Base-by-base conservation (phyloP, 2,797 vertebrate species). In the Acanthurus tractus region DNA sequence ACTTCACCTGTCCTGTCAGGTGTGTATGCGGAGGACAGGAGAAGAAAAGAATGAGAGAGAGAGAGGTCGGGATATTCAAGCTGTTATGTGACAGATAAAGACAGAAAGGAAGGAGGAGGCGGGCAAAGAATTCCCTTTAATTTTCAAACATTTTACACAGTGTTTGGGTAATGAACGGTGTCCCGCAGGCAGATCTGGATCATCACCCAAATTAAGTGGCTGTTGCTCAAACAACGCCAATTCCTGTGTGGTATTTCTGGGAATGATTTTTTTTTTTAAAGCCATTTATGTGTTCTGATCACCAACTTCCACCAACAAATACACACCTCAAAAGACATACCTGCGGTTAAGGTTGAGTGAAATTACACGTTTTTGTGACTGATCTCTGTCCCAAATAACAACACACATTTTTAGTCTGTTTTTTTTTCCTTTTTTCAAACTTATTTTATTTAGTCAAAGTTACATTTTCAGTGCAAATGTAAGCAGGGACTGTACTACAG, bases 1-100 rank as follows among this genome's bases (percentile, higher is more conserved):
- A 20, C 67, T 72, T 90, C 84, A 86, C 88, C 89, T 90, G 75
- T 64, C 74, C 78, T 40, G 82, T 87, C 71, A 81, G 85, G 69
- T 84, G 82, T 81, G 85, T 56, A 11, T 57, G 58, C 49, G 34
- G 8, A 56, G 64, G 63, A 79, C 54, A 66, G 38, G 36, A 61
- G 15, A 46, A 23, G 38, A 11, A 67, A 45, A 64, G 22, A 63
- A 0, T 29, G 25, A 38, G 34, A 23, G 8, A 75, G 58, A 69
- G 57, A 64, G 22, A 59, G 29, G 8, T 2, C 20, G 29, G 50
- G 13, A 61, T 61, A 48, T 29, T 36, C n/a, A 29, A 3, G 52
- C 36, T 53, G 55, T 73, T 69, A 63, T 20, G 59, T 36, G 38
- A 67, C 50, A 45, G 49, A 64, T 3, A 25, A 62, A 52, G 50